Evolutionary conservation across 1,140 invertebrate genomes (phyloP).

Genomic region (Zaprionus tsacasi): DNA sequence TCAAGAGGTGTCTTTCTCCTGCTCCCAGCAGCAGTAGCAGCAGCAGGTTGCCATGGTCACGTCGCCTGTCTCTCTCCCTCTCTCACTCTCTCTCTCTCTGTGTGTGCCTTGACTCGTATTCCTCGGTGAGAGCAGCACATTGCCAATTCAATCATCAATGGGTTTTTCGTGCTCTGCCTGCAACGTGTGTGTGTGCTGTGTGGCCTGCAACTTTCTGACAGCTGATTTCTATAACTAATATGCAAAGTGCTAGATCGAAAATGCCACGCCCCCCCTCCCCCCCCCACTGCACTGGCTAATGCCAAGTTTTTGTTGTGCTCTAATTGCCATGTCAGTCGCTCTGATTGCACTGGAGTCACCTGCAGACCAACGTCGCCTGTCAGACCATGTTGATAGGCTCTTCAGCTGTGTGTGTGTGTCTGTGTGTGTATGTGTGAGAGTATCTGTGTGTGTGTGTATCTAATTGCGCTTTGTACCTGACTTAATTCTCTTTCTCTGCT

Average conservation of each 20-base stretch:
- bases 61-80: constrained; percentile 43
- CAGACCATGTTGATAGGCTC: constrained; percentile 68
- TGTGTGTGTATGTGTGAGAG: constrained; percentile 10
- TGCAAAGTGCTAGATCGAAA: constrained; percentile 65
- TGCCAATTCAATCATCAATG: constrained; percentile 69
- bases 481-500: constrained; percentile 21
- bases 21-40: constrained; percentile 10
- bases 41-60: constrained; percentile 74
- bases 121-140: constrained; percentile 43
- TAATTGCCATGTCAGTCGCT: constrained; percentile 75
- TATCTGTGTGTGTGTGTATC: constrained; percentile 19
- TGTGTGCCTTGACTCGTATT: constrained; percentile 34
- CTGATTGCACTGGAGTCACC: constrained; percentile 63
- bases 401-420: constrained; percentile 35
- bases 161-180: constrained; percentile 58
- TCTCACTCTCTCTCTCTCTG: constrained; percentile 2
- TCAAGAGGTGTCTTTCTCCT: constrained; percentile 48
- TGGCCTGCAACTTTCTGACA: constrained; percentile 74
- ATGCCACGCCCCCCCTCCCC: constrained; percentile 27
- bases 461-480: constrained; percentile 6
- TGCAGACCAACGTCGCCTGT: constrained; percentile 25
- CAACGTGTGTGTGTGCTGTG: constrained; percentile 9
- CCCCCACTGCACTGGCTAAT: not conserved
- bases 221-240: constrained; percentile 83
- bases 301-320: constrained; percentile 58